A percentile compares a stretch with the other conserved stretches of the same genome.
phyloP scores from a whole-genome alignment of 2,113 vertebrate genomes.

The Chamaea fasciata region DNA sequence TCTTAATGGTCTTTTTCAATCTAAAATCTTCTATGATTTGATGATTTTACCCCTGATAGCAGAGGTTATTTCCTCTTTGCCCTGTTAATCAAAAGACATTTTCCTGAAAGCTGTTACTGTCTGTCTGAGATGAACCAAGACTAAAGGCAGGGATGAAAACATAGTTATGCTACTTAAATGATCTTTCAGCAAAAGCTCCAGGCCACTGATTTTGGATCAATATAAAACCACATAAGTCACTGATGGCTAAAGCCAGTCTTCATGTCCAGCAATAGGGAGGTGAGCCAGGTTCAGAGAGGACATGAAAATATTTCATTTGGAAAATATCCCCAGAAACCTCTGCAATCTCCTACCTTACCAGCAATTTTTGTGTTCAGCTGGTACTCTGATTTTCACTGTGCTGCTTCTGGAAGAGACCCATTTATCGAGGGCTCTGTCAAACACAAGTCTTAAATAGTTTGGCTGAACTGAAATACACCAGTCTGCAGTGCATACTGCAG shows the following conservation, averaged over 20 bases:
- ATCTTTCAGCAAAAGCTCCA: not conserved
- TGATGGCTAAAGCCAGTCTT: not conserved
- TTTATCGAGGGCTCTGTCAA: not conserved
- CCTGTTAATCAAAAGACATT: not conserved
- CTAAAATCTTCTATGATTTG: not conserved
- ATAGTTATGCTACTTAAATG: not conserved
- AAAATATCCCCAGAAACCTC: conserved; percentile 3
- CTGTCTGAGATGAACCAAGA: not conserved
- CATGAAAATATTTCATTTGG: conserved; percentile 21
- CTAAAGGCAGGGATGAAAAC: not conserved
- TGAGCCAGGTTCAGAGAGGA: not conserved
- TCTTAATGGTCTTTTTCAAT: not conserved
- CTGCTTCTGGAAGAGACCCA: not conserved
- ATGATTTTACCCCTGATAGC: not conserved
- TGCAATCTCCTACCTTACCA: not conserved
- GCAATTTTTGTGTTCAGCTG: not conserved
- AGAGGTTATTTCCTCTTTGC: not conserved
- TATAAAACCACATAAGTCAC: not conserved
- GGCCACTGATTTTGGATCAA: not conserved
- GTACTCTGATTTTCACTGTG: not conserved
- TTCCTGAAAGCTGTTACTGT: not conserved
- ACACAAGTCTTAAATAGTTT: not conserved
- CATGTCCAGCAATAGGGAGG: not conserved
- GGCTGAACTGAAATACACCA: not conserved
- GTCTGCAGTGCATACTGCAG: not conserved